Percentiles rank a stretch among this genome's conserved stretches.
Evolutionary conservation across 2,888 invertebrate genomes (phyloP).

Genomic region (Macrophya annulata): DNA sequence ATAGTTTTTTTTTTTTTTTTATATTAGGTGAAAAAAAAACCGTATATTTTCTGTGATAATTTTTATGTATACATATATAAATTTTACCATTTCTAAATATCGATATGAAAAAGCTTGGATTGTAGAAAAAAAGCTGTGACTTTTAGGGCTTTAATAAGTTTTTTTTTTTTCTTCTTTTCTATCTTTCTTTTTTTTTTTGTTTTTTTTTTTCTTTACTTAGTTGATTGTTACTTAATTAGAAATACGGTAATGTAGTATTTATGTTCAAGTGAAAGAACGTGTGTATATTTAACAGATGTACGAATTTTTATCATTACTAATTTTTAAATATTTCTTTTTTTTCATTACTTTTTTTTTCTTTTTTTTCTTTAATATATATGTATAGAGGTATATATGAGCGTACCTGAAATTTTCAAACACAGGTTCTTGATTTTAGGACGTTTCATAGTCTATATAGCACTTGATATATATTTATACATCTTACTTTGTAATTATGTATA

Average conservation of each 20-base stretch:
- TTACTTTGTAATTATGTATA: slow-evolving; percentile 55
- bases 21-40: slow-evolving; percentile 47
- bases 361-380: not conserved
- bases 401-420: slow-evolving; percentile 49
- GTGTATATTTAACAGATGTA: slow-evolving; percentile 50
- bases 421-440: slow-evolving; percentile 47
- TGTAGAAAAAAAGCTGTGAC: slow-evolving; percentile 43
- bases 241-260: slow-evolving; percentile 23
- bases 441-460: slow-evolving; percentile 51
- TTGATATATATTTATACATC: slow-evolving; percentile 55
- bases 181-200: slow-evolving; percentile 10
- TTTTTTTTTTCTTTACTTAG: not conserved
- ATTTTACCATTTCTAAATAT: slow-evolving; percentile 33
- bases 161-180: not conserved
- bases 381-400: slow-evolving; percentile 38
- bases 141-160: slow-evolving; percentile 16
- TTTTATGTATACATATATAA: slow-evolving; percentile 22
- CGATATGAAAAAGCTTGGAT: slow-evolving; percentile 42
- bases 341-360: not conserved
- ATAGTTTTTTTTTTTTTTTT: not conserved
- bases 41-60: slow-evolving; percentile 15
- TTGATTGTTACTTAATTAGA: slow-evolving; percentile 38
- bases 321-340: not conserved
- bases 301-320: slow-evolving; percentile 47
- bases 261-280: slow-evolving; percentile 46